Conservation (phyloP, 2,113 vertebrate genomes). For the human (Homo sapiens) region DNA sequence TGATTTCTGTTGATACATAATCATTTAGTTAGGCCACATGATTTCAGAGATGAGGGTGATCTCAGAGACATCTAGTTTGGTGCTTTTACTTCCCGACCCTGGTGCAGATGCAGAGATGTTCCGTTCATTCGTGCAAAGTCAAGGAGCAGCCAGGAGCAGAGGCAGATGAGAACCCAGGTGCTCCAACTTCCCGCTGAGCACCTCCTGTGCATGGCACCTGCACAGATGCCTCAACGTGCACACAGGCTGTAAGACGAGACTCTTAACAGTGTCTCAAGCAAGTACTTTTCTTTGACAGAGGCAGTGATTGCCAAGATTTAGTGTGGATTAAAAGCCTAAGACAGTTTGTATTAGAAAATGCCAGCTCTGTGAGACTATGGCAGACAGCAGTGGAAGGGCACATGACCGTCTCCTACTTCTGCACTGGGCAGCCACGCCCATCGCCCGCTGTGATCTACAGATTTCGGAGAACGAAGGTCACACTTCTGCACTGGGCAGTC, state of each 20-base stretch:
- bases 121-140: neutral
- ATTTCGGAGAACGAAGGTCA: neutral
- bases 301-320: neutral
- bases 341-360: no score
- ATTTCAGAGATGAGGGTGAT: neutral
- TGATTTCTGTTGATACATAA: neutral
- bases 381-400: neutral
- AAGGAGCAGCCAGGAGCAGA: neutral
- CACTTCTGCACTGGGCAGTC: fast-evolving
- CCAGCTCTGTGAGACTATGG: fast-evolving
- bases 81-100: neutral
- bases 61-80: neutral
- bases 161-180: neutral
- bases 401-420: fast-evolving
- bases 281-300: neutral
- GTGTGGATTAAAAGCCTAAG: neutral
- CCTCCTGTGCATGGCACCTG: no score
- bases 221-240: neutral
- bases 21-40: fast-evolving
- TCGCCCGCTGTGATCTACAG: neutral
- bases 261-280: neutral
- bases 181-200: neutral
- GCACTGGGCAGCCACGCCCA: neutral
- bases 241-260: neutral
- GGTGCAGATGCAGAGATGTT: fast-evolving